phyloP scores from a whole-genome alignment of 2,113 vertebrate species.

The Ondatra zibethicus region DNA sequence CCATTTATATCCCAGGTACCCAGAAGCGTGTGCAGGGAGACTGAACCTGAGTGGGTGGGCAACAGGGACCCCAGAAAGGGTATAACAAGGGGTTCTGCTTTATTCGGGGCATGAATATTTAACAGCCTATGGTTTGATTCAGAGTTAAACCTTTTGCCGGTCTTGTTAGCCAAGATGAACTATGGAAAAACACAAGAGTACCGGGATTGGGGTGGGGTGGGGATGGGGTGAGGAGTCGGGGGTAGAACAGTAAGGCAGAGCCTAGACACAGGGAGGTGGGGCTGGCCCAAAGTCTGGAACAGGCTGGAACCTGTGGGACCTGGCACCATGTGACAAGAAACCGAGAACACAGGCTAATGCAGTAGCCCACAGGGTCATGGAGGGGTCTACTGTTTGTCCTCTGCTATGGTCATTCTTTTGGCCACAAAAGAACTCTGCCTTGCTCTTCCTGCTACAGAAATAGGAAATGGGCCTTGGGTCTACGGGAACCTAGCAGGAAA shows the following conservation, averaged over 20 bases:
- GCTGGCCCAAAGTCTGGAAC: background rate
- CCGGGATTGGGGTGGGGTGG: accelerated
- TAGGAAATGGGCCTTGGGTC: too few relatives aligned
- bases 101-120: accelerated
- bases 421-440: background rate
- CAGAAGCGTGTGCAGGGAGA: background rate
- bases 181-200: background rate
- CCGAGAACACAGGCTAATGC: background rate
- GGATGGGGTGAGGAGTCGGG: background rate
- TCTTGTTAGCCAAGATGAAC: background rate
- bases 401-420: background rate
- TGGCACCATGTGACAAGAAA: too few relatives aligned
- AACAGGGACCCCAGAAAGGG: background rate
- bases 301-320: background rate
- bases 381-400: background rate
- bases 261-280: background rate
- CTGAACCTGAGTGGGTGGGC: background rate
- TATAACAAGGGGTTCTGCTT: background rate
- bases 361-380: accelerated
- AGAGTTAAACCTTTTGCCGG: background rate
- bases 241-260: background rate
- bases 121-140: background rate
- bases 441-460: background rate
- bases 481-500: background rate
- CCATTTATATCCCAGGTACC: conserved; percentile 94